A percentile compares a stretch with the other conserved stretches of the same genome.
phyloP scores from a whole-genome alignment of 2,797 vertebrate genomes.

The Cynodonichthys magdalenae region DNA sequence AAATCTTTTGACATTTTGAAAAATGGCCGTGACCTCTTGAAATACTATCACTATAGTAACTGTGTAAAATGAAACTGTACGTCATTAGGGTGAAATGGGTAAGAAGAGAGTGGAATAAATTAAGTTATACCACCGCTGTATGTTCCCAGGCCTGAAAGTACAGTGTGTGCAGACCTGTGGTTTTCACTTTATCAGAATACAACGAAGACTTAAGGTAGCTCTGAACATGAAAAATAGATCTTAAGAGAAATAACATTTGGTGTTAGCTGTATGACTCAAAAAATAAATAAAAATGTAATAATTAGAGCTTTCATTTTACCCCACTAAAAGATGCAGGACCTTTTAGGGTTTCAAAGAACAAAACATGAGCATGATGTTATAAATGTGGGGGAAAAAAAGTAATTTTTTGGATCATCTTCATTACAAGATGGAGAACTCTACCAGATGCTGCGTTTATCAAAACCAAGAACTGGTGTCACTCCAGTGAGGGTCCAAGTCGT shows the following conservation, averaged over 20 bases:
- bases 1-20: background rate
- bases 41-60: background rate
- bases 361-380: background rate
- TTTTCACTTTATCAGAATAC: too few relatives aligned
- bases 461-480: slow-evolving; percentile 23
- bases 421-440: background rate
- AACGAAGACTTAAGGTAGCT: background rate
- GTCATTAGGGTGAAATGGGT: too few relatives aligned
- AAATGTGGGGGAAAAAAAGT: too few relatives aligned
- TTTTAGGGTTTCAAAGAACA: slow-evolving; percentile 1
- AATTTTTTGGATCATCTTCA: too few relatives aligned
- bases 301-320: background rate
- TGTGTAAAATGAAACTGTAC: too few relatives aligned
- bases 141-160: slow-evolving; percentile 20
- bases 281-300: too few relatives aligned
- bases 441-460: background rate
- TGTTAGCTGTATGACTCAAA: background rate
- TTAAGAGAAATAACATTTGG: slow-evolving; percentile 3
- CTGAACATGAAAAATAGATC: slow-evolving; percentile 21
- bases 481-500: slow-evolving; percentile 1
- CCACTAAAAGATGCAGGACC: background rate
- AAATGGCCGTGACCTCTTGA: background rate
- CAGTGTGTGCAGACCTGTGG: slow-evolving; percentile 5
- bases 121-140: background rate
- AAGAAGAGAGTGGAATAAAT: too few relatives aligned